Base-by-base conservation (phyloP, 2,113 vertebrate genomes). In the Microcebus murinus region DNA sequence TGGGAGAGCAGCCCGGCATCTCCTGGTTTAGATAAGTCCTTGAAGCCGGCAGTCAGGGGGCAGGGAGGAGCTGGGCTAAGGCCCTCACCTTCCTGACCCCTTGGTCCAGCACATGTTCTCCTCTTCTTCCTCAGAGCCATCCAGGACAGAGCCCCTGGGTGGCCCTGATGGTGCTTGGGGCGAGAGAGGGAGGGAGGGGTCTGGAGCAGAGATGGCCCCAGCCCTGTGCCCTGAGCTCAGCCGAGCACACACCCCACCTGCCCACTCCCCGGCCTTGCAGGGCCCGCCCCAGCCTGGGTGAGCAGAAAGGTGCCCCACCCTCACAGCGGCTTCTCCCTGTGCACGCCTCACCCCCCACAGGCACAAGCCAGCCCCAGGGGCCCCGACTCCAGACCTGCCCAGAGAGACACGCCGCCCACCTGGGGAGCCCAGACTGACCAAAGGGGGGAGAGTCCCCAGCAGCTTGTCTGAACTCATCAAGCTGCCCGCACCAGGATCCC, bases 381-480 rank as follows among this genome's bases (percentile, higher is more conserved):
- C 29, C 34, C 45, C 3, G 45, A 89, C 11, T 11, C 50, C 12
- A 23, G 68, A 31, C 15, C 29, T 14, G 1, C 14, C 36, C 45
- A 3, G 12, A 42, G 42, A 36, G 63, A 12, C 0, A 1, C 2
- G 20, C 39, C 0, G 2, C 3, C 4, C 10, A 8, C 2, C 27
- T 29, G 27, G 20, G 31, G 23, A 52, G 39, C 61, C 13, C 17
- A 29, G 48, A 27, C 15, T 4, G 10, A 8, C 15, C 2, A 23
- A 4, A 3, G 12, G 0, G 15, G 15, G 5, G 0, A 12, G 52
- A 11, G 23, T 8, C 55, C 83, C 27, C 20, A 0, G 1, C 3
- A 11, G 17, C 55, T 1, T 10, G n/a, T 15, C 10, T 1, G 3
- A 52, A 12, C 17, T 57, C 42, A 61, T 52, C 59, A 20, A 21